These are phyloP conservation scores for Melipona bicolor DNA, from an alignment of 2,888 invertebrate species.

Conservation along the genomic window DNA sequence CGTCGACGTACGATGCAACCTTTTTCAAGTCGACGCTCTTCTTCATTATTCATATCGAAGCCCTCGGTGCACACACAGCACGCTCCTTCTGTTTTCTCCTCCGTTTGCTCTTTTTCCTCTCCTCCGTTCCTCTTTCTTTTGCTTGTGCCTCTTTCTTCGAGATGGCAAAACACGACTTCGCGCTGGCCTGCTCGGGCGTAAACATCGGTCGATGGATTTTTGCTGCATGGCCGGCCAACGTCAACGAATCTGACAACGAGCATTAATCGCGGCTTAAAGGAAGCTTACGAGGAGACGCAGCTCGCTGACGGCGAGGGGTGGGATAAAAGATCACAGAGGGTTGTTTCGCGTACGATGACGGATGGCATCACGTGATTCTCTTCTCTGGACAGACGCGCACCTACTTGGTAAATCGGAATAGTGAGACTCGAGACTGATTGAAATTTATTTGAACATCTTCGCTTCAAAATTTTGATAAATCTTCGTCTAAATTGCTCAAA, in stretches of 20 bases:
- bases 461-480: too few species aligned
- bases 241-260: conserved; percentile 43
- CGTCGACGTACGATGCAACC: conserved; percentile 56
- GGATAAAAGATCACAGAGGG: conserved; percentile 26
- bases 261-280: conserved; percentile 37
- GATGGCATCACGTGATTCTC: neutral
- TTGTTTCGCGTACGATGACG: conserved; percentile 1
- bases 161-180: conserved; percentile 45
- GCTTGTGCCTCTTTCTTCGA: conserved; percentile 13
- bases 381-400: too few species aligned
- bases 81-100: conserved; percentile 26
- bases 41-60: conserved; percentile 65
- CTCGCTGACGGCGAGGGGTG: neutral
- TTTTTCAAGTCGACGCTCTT: conserved; percentile 43
- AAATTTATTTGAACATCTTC: too few species aligned
- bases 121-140: conserved; percentile 16
- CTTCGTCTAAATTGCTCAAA: too few species aligned
- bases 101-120: neutral
- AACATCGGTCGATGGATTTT: conserved; percentile 50
- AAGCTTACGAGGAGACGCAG: neutral
- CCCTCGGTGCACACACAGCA: conserved; percentile 13
- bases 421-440: too few species aligned
- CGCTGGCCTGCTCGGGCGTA: conserved; percentile 34
- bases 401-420: neutral
- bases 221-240: conserved; percentile 17